Conservation (phyloP, 2,113 vertebrate species). For the Rhineura floridana region DNA sequence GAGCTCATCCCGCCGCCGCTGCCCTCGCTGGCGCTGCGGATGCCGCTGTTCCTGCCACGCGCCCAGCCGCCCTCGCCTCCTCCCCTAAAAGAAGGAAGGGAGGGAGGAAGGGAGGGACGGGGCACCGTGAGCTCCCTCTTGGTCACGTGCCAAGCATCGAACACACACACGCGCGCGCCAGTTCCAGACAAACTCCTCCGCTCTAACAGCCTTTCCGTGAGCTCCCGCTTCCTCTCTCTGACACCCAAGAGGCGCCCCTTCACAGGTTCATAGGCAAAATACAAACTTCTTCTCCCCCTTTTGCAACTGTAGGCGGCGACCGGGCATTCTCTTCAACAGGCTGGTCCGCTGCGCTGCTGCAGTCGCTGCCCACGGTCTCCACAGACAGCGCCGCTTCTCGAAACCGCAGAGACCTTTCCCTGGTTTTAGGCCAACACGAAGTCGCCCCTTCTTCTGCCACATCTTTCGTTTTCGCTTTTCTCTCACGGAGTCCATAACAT, state of each 20-base stretch:
- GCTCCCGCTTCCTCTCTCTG: not conserved
- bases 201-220: not conserved
- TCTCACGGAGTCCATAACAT: too few relatives aligned
- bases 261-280: too few relatives aligned
- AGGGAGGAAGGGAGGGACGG: not conserved
- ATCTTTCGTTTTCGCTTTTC: not conserved
- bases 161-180: not conserved
- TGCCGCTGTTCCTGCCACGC: constrained; percentile 45
- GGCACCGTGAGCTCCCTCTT: not conserved
- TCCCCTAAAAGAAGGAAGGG: not conserved
- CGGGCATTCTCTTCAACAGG: too few relatives aligned
- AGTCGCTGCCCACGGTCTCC: too few relatives aligned
- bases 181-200: not conserved
- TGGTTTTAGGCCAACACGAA: not conserved
- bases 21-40: not conserved
- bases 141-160: not conserved
- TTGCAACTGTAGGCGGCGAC: too few relatives aligned
- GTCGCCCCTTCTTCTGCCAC: not conserved
- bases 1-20: constrained; percentile 70
- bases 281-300: not conserved
- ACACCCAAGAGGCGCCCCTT: not conserved
- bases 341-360: too few relatives aligned
- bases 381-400: too few relatives aligned
- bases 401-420: too few relatives aligned
- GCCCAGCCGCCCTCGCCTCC: not conserved